These are phyloP conservation scores for Daubentonia madagascariensis DNA, from an alignment of 2,113 vertebrate species.

Conservation along the genomic window DNA sequence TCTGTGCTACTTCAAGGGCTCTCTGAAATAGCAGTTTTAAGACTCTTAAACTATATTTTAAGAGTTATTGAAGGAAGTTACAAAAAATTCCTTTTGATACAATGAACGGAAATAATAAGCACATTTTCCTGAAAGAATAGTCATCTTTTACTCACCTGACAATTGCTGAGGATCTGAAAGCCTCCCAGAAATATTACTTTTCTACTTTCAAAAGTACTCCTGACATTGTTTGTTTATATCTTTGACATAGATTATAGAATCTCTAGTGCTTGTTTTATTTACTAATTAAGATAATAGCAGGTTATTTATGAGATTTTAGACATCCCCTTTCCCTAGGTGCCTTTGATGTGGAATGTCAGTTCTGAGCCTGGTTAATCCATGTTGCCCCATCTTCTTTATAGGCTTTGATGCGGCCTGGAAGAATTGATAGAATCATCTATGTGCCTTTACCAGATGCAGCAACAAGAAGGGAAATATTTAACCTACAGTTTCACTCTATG, in stretches of 20 bases:
- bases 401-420: conserved; percentile 97
- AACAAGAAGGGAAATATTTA: conserved; percentile 92
- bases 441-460: conserved; percentile 93
- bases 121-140: not conserved
- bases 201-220: not conserved
- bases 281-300: not conserved
- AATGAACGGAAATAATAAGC: not conserved
- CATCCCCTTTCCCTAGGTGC: not conserved
- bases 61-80: not conserved
- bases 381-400: conserved; percentile 66
- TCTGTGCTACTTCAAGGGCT: not conserved
- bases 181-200: not conserved
- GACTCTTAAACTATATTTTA: not conserved
- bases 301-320: not conserved
- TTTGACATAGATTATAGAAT: not conserved
- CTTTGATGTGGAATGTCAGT: not conserved
- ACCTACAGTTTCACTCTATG: conserved; percentile 90
- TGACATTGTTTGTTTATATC: not conserved
- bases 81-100: not conserved
- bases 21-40: not conserved
- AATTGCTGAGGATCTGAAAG: not conserved
- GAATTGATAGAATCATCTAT: conserved; percentile 95
- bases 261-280: not conserved
- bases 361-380: not conserved
- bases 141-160: not conserved